A percentile compares a stretch with the other conserved stretches of the same genome.
Evolutionary conservation across 2,888 invertebrate genomes (phyloP).

Genomic region (Tipula vernalis): DNA sequence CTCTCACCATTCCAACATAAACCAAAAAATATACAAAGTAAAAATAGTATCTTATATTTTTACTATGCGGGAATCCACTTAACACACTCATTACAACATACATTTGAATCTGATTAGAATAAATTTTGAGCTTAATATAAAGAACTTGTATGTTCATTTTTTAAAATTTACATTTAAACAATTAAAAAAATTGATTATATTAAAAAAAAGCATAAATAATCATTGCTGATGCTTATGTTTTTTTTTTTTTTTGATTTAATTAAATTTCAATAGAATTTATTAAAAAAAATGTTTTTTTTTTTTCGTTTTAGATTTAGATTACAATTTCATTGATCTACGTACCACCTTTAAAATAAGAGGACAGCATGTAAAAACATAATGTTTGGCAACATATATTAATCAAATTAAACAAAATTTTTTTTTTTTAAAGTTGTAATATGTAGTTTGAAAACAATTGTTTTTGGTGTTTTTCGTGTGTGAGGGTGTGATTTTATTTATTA

Average conservation of each 20-base stretch:
- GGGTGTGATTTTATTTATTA: background rate
- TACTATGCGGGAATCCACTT: background rate
- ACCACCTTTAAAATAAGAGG: conserved; percentile 19
- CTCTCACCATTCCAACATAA: background rate
- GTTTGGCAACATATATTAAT: conserved; percentile 16
- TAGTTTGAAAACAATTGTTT: background rate
- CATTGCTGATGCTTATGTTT: background rate
- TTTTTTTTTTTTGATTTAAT: background rate
- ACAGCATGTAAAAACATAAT: conserved; percentile 20
- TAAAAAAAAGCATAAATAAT: background rate
- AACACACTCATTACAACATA: conserved; percentile 4
- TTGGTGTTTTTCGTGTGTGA: background rate
- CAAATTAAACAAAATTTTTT: conserved; percentile 6
- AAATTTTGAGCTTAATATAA: background rate
- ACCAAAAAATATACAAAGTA: background rate
- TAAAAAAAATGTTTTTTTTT: background rate
- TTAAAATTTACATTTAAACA: background rate
- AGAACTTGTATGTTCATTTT: background rate
- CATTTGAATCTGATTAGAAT: background rate
- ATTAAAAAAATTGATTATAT: background rate
- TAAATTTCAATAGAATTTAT: background rate
- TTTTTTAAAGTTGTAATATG: background rate
- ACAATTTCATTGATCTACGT: conserved; percentile 18
- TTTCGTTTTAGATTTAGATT: conserved; percentile 11
- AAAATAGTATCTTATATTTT: background rate